Evolutionary conservation across 92 coral and sea anemone species (phyloP), one percentile per base, ranked within the genome.

Genomic region (Porites lobata): DNA sequence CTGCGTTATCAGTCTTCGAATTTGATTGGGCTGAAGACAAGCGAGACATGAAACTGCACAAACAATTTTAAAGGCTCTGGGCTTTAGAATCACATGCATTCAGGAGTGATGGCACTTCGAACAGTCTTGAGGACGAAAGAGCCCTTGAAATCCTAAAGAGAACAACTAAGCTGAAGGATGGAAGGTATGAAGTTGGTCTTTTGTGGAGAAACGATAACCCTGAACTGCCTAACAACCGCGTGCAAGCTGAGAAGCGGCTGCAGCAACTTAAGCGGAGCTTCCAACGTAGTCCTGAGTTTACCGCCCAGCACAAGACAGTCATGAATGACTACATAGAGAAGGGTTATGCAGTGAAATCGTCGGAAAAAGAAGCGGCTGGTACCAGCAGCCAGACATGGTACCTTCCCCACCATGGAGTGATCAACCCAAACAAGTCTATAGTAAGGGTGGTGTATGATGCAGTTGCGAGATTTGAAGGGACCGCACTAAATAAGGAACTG

Each of bases 1-100:
- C 2, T 29, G 32, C 32, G 32, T 3, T 29, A 29, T 29, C 32
- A 29, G 32, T 29, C 32, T 29, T 29, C 2, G 32, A 29, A 29
- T 29, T 29, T 29, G 32, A 29, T 2, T 29, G 32, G 32, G 3
- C 32, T 29, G 32, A 29, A 56, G n/a, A 72, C 72, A 38, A 87
- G 85, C 32, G 63, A 79, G 80, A 56, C 74, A 75, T 58, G 15
- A 29, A 53, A 18, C 61, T 85, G 18, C 50, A 58, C 4, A 69
- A 76, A 52, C 93, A 90, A 80, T 81, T 75, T 3, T 88, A 90
- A 69, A 82, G 50, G 73, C 80, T 90, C 73, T 85, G 90, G 90
- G 85, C 82, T 22, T 52, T 85, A 6, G 93, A 86, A 17, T 79
- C 24, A 52, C 83, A 86, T 75, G 89, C 89, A 17, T 82, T 87